Evolutionary conservation across 2,113 vertebrate genomes (phyloP), one percentile per base, ranked within the genome.

Genomic region (Entelurus aequoreus): DNA sequence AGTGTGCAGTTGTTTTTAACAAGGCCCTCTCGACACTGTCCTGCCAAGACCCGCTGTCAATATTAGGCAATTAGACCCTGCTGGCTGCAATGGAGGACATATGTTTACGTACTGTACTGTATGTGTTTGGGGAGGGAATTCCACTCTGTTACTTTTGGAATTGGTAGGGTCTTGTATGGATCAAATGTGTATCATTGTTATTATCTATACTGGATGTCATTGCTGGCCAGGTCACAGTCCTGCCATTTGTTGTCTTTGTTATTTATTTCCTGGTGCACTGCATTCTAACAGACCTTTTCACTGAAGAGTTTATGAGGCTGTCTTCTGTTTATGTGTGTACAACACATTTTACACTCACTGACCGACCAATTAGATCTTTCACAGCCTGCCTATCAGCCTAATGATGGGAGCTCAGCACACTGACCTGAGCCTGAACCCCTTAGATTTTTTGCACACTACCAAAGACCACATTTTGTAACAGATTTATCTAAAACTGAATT

Each of bases 1-100:
- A 77, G 48, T 87, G 62, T 88, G 76, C 70, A 58, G 82, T 88
- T 85, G 74, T 83, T 84, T 67, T 83, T 79, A 76, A 79, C 67
- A 80, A 69, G 69, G 8, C 47, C 57, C 76, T 55, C 40, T 77
- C 53, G 62, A 70, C 77, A 63, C 72, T 63, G 68, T 54, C 69
- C 83, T 66, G 66, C 79, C 74, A 69, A 56, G 59, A 78, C 74
- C 73, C 77, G 0, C 74, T 38, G 72, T 69, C 69, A 88, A 68
- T 66, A 80, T 71, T 60, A 61, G 62, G 71, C 82, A 82, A 66
- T 81, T 76, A 84, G 74, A 74, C 58, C 54, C 70, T 72, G 44
- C 19, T 69, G 68, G 42, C 63, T 68, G 53, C 56, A 61, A 48
- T 60, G 63, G 62, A 54, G 36, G 56, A 21, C 65, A 6, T 74